These are phyloP conservation scores for Ganaspis sp. DNA, from an alignment of 1,140 invertebrate genomes.

Conservation along the genomic window DNA sequence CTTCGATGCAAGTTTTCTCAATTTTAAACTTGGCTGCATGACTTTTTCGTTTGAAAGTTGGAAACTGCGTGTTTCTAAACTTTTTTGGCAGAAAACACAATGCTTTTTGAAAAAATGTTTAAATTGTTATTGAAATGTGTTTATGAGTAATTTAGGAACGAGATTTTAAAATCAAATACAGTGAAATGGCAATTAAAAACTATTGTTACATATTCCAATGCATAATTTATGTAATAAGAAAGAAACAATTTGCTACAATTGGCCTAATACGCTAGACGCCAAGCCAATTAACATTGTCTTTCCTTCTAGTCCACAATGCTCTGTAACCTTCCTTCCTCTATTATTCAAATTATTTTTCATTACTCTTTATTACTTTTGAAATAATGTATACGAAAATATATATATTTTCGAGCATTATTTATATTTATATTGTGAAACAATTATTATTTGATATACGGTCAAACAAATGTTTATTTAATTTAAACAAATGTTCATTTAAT, in stretches of 20 bases:
- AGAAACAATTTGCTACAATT: slow-evolving; percentile 51
- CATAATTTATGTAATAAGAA: neutral
- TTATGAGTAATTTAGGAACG: neutral
- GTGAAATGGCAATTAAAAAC: neutral
- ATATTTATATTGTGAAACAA: too few relatives aligned
- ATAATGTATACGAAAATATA: neutral
- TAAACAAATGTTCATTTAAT: too few relatives aligned
- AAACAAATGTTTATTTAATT: too few relatives aligned
- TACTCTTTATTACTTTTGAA: neutral
- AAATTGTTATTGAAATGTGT: neutral
- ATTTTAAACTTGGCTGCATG: too few relatives aligned
- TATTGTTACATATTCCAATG: neutral
- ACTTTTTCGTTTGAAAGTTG: too few relatives aligned
- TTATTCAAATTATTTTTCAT: neutral
- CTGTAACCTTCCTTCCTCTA: slow-evolving; percentile 35
- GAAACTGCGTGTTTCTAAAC: too few relatives aligned
- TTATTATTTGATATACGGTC: too few relatives aligned
- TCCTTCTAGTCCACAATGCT: slow-evolving; percentile 47
- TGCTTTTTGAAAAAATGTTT: too few relatives aligned
- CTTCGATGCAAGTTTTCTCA: too few relatives aligned
- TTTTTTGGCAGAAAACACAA: too few relatives aligned
- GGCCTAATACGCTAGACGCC: slow-evolving; percentile 64
- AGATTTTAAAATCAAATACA: too few relatives aligned
- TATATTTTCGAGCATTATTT: too few relatives aligned
- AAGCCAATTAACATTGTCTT: slow-evolving; percentile 62